Percentiles rank a stretch among this genome's conserved stretches.
phyloP scores from a whole-genome alignment of 92 coral and sea anemone species.

The Porites cylindrica region DNA sequence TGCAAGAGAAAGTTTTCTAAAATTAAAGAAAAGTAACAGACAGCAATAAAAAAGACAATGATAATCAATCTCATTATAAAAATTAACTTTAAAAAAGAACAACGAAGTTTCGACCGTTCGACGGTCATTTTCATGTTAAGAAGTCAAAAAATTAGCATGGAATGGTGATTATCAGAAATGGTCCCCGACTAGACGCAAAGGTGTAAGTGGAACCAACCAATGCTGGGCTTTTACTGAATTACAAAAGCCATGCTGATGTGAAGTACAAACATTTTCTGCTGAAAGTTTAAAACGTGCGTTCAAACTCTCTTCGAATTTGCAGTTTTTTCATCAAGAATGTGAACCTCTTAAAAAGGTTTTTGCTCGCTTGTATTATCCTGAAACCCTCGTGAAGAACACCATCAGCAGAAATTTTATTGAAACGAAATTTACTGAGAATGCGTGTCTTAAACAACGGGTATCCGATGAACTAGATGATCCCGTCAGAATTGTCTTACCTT shows the following conservation, averaged over 20 bases:
- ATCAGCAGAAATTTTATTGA: constrained; percentile 17
- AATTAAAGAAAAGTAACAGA: no score
- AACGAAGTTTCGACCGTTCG: no score
- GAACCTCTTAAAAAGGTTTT: background rate
- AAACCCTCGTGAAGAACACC: background rate
- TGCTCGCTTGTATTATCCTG: constrained; percentile 2
- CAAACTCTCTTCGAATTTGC: no score
- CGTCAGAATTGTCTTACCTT: constrained; percentile 29
- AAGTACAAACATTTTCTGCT: background rate
- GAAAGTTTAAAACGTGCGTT: background rate
- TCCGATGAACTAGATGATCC: constrained; percentile 35
- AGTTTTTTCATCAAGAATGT: no score
- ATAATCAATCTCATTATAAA: no score
- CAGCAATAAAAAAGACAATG: no score
- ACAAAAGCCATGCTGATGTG: background rate
- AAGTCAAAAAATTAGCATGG: background rate
- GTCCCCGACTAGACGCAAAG: constrained; percentile 34
- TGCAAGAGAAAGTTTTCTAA: no score
- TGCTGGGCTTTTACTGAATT: background rate
- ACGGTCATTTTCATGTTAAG: no score
- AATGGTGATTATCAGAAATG: constrained; percentile 31
- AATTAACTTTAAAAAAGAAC: no score
- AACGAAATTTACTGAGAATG: constrained; percentile 3
- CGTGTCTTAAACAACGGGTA: constrained; percentile 25
- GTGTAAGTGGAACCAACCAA: constrained; percentile 32